Evolutionary conservation across 2,113 vertebrate genomes (phyloP), one percentile per base, ranked within the genome.

Genomic region (Lethenteron reissneri): DNA sequence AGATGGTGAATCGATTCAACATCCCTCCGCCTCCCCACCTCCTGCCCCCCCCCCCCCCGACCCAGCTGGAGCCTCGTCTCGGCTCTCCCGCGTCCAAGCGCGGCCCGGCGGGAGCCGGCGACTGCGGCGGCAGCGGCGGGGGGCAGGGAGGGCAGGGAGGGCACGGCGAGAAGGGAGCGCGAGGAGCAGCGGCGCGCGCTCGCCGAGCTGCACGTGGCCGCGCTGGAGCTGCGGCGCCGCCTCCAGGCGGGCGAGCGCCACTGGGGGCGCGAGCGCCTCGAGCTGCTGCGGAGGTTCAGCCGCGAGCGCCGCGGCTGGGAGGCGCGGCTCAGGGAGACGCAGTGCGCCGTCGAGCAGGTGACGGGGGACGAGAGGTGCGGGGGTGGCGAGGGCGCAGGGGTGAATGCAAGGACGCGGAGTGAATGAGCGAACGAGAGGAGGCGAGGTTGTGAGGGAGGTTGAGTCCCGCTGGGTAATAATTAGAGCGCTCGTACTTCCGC

Each of bases 211-310:
- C 96, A 99, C 70, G 85, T 87, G 0, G 91, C 91, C 0, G 90
- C 97, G 76, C 95, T 99, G 94, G 94, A 96, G 78, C 82, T 96
- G 69, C 97, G 91, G 1, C 88, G 90, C 77, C 90, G 95, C 82
- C 85, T 99, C 74, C 90, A 94, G 83, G 84, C 92, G 74, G 88
- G 83, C 0, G 90, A 99, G 81, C 88, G 84, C 78, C 92, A 92
- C 85, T 96, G 94, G 94, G 83, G 85, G 77, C 85, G 88, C 73
- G 91, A 99, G 79, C 94, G 91, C 75, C 79, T 91, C 78, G 90
- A 96, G 79, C 83, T 99, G 75, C 80, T 95, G 78, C 85, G 87
- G 70, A 82, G 83, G 74, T 86, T 96, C 75, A 85, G 88, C 79
- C 84, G 85, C 71, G 92, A 99, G 80, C 87, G 86, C 78, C 84